Evolutionary conservation across 2,888 invertebrate genomes (phyloP).

Genomic region (Phyllotreta cruciferae): DNA sequence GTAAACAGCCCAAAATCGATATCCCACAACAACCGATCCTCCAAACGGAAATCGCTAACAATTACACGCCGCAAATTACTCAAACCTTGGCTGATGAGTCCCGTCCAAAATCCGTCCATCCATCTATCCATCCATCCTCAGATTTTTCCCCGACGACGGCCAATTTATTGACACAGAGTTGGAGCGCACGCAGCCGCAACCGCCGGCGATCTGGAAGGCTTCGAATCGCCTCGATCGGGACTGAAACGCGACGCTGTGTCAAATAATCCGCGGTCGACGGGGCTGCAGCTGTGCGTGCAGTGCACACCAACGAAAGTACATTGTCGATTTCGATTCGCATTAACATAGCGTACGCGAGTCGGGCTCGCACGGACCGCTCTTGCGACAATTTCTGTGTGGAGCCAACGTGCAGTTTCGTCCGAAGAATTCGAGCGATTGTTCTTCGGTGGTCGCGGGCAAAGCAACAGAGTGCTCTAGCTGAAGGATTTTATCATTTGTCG

Average conservation of each 20-base stretch:
- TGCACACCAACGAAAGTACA: constrained; percentile 19
- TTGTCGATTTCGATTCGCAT: constrained; percentile 18
- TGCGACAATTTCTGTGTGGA: constrained; percentile 2
- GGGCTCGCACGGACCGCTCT: neutral
- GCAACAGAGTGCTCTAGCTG: no score
- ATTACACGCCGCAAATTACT: constrained; percentile 5
- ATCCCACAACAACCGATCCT: no score
- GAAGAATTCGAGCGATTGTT: no score
- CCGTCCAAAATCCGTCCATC: constrained; percentile 15
- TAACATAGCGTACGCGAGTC: no score
- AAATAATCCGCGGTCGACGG: constrained; percentile 34
- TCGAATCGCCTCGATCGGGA: constrained; percentile 19
- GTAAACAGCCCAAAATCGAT: no score
- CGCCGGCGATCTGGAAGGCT: constrained; percentile 1
- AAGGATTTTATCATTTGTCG: no score
- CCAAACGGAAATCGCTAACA: no score
- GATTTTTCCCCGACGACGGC: constrained; percentile 25
- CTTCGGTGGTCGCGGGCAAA: no score
- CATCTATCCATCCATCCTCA: constrained; percentile 16
- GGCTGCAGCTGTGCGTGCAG: constrained; percentile 29
- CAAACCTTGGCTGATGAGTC: constrained; percentile 8
- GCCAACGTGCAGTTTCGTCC: neutral
- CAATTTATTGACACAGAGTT: constrained; percentile 32
- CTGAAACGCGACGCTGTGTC: constrained; percentile 23
- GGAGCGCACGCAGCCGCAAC: constrained; percentile 25